phyloP scores from a whole-genome alignment of 2,113 vertebrate species.

The Ardeotis arabs region DNA sequence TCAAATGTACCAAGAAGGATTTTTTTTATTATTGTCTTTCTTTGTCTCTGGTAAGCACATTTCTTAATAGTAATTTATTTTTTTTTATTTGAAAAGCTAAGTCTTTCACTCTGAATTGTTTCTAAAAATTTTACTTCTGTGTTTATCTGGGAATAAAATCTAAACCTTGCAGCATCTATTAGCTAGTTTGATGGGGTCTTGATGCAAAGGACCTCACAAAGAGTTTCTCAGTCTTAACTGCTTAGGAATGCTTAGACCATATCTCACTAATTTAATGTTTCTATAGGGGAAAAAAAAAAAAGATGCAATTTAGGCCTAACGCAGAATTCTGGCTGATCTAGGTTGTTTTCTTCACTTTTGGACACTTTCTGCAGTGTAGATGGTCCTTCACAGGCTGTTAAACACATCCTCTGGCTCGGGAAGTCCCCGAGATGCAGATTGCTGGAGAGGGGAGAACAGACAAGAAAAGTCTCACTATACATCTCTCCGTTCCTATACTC shows the following conservation, averaged over 20 bases:
- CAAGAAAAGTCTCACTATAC: neutral
- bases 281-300: neutral
- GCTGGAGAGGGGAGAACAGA: neutral
- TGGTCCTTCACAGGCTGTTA: slow-evolving; percentile 13
- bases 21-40: neutral
- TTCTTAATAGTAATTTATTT: neutral
- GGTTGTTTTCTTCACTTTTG: neutral
- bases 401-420: neutral
- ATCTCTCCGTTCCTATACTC: accelerated
- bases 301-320: neutral
- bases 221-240: neutral
- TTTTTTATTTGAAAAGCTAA: neutral
- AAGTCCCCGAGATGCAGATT: neutral
- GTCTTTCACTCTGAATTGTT: neutral
- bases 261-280: slow-evolving; percentile 4
- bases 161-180: neutral
- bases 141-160: neutral
- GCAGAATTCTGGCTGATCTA: neutral
- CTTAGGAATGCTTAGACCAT: neutral
- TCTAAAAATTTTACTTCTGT: neutral
- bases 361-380: neutral
- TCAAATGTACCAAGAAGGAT: neutral
- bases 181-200: neutral
- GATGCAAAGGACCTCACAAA: neutral
- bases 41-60: neutral